Conservation (phyloP, 2,797 vertebrate species). For the Pachyuromys duprasi region DNA sequence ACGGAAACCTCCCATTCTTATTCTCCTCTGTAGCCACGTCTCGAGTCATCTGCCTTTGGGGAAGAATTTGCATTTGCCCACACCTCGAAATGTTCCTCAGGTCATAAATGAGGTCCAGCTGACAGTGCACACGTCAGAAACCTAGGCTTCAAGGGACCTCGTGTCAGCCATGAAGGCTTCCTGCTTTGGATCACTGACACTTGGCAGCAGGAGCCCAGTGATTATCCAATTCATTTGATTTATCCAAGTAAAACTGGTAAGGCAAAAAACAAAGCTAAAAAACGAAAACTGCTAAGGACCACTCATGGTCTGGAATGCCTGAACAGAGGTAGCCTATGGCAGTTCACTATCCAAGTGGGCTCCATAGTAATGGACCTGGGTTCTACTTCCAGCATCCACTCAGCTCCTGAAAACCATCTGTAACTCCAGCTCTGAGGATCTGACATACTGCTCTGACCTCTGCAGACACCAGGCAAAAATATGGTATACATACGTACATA, state of each 20-base stretch:
- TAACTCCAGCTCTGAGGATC: background rate
- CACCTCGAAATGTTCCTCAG: background rate
- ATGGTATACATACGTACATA: background rate
- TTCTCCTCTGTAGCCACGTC: fast-evolving
- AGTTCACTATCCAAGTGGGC: no score
- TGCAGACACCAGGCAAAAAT: background rate
- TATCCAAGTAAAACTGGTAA: background rate
- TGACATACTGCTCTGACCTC: background rate
- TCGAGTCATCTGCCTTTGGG: background rate
- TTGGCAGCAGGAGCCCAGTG: background rate
- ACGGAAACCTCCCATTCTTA: background rate
- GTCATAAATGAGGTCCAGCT: background rate
- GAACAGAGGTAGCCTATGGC: no score
- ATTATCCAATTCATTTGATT: background rate
- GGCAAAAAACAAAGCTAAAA: background rate
- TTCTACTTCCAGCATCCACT: background rate
- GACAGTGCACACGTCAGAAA: background rate
- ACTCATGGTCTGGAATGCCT: no score
- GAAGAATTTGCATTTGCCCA: background rate
- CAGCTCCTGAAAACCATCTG: background rate
- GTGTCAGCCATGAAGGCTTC: no score
- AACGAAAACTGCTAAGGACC: background rate
- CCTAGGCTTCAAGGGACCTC: background rate
- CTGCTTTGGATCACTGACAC: fast-evolving
- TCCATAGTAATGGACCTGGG: no score